phyloP scores from a whole-genome alignment of 2,888 invertebrate species.

The Eustalomyia histrio region DNA sequence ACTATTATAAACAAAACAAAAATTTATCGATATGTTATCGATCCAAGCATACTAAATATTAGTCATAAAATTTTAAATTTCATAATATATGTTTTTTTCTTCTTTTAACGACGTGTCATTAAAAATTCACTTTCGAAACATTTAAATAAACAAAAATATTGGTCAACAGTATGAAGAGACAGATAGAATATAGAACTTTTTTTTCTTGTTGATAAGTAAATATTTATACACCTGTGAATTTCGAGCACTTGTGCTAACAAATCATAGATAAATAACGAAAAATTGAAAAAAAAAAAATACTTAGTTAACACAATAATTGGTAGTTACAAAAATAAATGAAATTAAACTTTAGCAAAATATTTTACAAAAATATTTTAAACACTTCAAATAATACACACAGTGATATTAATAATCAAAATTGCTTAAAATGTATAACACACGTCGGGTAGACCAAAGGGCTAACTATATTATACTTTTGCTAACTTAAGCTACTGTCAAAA shows the following conservation, averaged over 20 bases:
- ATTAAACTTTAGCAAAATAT: neutral
- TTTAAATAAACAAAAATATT: neutral
- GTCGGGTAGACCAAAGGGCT: no score
- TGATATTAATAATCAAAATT: no score
- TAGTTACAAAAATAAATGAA: neutral
- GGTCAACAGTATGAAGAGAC: slow-evolving; percentile 1
- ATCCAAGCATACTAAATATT: no score
- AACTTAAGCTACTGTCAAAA: no score
- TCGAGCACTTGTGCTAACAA: slow-evolving; percentile 59
- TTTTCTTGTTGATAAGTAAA: slow-evolving; percentile 13
- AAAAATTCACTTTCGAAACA: neutral
- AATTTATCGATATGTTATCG: no score
- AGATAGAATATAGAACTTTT: neutral
- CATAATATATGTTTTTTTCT: neutral
- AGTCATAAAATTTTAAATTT: neutral
- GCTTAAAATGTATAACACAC: no score
- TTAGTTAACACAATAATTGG: slow-evolving; percentile 1
- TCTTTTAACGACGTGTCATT: neutral
- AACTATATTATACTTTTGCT: no score
- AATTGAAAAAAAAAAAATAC: neutral
- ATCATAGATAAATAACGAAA: slow-evolving; percentile 41
- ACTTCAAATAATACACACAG: no score
- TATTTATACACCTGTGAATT: slow-evolving; percentile 49
- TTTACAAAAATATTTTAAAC: neutral
- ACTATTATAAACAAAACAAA: no score